Base-by-base conservation (phyloP, 2,888 invertebrate species). In the Prosopocoilus inquinatus region DNA sequence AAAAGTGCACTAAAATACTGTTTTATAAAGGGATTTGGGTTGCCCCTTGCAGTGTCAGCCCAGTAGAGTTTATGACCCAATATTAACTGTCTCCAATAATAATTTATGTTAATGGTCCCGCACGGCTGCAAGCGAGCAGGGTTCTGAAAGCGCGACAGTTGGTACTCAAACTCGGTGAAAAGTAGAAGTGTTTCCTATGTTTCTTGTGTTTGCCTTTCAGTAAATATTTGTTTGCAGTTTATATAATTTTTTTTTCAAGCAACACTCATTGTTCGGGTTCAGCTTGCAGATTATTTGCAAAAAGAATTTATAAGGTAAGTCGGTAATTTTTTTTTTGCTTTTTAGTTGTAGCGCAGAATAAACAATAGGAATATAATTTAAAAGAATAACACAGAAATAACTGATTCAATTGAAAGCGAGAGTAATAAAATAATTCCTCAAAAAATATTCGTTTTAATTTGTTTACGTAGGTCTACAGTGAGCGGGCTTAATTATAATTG, bases 51-150 rank as follows among this genome's bases (percentile, higher is more conserved):
- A 62, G 61, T 66, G 66, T 62, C 67, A 65, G 65, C 63, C 59
- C 66, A 63, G 68, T 64, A 72, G 74, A 71, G 75, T 78, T 78
- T 78, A 78, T 75, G 77, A 76, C 77, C 76, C 75, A 78, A 76
- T 77, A 77, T 77, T 78, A 77, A 81, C 82, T 81, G 82, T 83
- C 82, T 79, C 80, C 80, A 77, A 79, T 79, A 80, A 82, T 82
- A 82, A 83, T 82, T 82, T 78, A 78, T 78, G 77, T 75, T 78
- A 78, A 78, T 77, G 76, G 77, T 70, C 71, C 65, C 66, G 67
- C 66, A 59, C 68, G 67, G 67, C 66, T 63, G 60, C 57, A 59
- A 62, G 61, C 66, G 64, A 67, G 64, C 68, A 70, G 71, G 71
- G 71, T 70, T 66, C 68, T 67, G 66, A 51, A 53, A 57, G 67